Evolutionary conservation across 2,797 vertebrate species (phyloP), one percentile per base, ranked within the genome.

Genomic region (Scomberomorus guttatus): DNA sequence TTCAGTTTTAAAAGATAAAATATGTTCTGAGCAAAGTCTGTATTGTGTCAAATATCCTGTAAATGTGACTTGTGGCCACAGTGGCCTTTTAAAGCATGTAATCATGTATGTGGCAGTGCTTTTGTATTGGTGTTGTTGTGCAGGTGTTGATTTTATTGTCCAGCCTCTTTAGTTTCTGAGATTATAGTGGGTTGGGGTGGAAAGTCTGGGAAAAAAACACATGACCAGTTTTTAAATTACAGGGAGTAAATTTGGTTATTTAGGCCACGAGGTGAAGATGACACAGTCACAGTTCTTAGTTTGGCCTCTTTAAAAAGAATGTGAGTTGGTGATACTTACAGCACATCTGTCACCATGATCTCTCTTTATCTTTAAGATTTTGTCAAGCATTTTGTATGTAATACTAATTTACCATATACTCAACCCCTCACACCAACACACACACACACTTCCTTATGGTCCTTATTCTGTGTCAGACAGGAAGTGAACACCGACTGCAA

Each of bases 381-480:
- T 24, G 13, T 37, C 42, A 56, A 54, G 15, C 15, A 46, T 54
- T 39, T 62, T 68, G 29, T 73, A 62, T 70, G 58, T 71, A 34
- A 42, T 29, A 5, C 25, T 39, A 1, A 57, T 60, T 65, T 57
- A 55, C 17, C 1, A 6, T 50, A 17, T 51, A 29, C 52, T 29
- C 22, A 14, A 51, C n/a, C 6, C 25, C 17, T 42, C 34, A 62
- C 22, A 61, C 62, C 2, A 55, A 68, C 50, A 82, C 81, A 77
- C 52, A 63, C 61, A 39, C 9, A 50, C 46, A 20, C 18, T 24
- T 50, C 29, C 71, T 72, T 65, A 63, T 55, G 58, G 68, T 69
- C 52, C 48, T 59, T 62, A 84, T 92, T 87, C 79, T 80, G 77
- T 68, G 20, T 42, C 34, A 54, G 34, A 79, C 71, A 87, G 72